These are phyloP conservation scores for Triplophysa tibetana DNA, from an alignment of 2,113 vertebrate species.

Conservation along the genomic window DNA sequence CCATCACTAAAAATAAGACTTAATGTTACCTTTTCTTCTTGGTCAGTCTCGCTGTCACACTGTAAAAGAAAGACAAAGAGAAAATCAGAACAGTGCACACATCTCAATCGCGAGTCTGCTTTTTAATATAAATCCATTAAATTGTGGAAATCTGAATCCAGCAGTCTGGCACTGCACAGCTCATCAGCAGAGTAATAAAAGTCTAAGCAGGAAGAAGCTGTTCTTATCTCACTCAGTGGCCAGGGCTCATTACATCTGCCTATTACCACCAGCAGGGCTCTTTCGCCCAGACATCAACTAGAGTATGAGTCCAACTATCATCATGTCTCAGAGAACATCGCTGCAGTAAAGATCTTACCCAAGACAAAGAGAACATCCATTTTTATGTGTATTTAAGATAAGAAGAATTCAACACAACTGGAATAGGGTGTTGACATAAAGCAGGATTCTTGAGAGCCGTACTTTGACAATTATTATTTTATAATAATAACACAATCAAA, in stretches of 20 bases:
- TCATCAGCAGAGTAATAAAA: slow-evolving; percentile 51
- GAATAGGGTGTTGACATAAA: too few relatives aligned
- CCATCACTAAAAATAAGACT: not conserved
- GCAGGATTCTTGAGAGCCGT: too few relatives aligned
- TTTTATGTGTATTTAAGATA: not conserved
- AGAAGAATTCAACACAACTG: not conserved
- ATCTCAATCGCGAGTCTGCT: not conserved
- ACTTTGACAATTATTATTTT: too few relatives aligned
- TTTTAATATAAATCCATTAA: slow-evolving; percentile 26
- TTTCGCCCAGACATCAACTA: slow-evolving; percentile 40
- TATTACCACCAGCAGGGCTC: slow-evolving; percentile 46
- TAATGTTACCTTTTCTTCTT: slow-evolving; percentile 91
- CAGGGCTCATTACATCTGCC: slow-evolving; percentile 54
- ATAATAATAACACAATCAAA: too few relatives aligned
- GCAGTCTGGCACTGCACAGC: slow-evolving; percentile 39
- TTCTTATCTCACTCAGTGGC: slow-evolving; percentile 41
- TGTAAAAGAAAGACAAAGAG: slow-evolving; percentile 61
- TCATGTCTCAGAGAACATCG: slow-evolving; percentile 29
- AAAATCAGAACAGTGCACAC: slow-evolving; percentile 20
- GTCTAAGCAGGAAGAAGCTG: slow-evolving; percentile 46
- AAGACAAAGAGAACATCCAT: slow-evolving; percentile 34
- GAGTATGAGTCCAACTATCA: slow-evolving; percentile 45
- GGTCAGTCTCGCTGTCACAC: slow-evolving; percentile 96
- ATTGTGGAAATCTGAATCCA: slow-evolving; percentile 31
- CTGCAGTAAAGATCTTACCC: not conserved